Evolutionary conservation across 2,113 vertebrate species (phyloP).

Genomic region (Pygathrix nemaeus): DNA sequence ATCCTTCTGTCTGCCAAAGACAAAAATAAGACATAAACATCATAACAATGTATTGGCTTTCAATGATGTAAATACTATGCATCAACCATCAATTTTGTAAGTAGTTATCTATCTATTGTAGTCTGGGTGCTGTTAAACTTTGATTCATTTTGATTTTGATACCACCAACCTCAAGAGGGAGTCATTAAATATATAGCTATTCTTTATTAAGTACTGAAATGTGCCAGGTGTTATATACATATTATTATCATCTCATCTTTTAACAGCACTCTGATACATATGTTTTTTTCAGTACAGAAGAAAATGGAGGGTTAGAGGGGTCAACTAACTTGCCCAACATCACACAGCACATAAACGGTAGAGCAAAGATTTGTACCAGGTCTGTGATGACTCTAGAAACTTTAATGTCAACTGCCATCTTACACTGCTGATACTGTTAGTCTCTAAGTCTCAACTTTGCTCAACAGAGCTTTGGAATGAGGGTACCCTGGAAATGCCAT

Average conservation of each 20-base stretch:
- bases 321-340: neutral
- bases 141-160: constrained; percentile 5
- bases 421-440: neutral
- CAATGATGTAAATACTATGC: neutral
- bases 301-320: neutral
- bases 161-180: neutral
- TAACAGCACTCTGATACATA: neutral
- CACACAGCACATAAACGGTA: neutral
- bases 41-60: neutral
- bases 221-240: neutral
- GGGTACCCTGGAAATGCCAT: neutral
- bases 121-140: neutral
- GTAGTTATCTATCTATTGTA: neutral
- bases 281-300: neutral
- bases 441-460: neutral
- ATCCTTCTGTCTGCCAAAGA: constrained; percentile 90
- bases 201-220: neutral
- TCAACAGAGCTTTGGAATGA: neutral
- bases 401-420: neutral
- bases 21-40: constrained; percentile 21
- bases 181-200: neutral
- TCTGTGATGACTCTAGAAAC: neutral
- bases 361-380: neutral
- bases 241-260: neutral
- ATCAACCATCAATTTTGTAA: neutral